Evolutionary conservation across 2,113 vertebrate species (phyloP).

Genomic region (Perca flavescens): DNA sequence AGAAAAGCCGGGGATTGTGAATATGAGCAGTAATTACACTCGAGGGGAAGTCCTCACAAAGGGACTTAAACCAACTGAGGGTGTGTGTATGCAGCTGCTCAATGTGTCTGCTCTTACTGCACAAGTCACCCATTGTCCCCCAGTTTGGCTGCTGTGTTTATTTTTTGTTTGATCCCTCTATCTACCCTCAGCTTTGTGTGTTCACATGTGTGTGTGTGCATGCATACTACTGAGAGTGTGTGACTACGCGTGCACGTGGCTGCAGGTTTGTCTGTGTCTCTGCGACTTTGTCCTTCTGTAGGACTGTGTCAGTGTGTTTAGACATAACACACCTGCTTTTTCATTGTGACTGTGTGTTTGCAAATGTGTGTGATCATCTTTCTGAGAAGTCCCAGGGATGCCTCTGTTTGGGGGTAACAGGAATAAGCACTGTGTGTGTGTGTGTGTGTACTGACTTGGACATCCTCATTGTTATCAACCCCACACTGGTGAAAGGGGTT

Average conservation of each 20-base stretch:
- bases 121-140: conserved; percentile 68
- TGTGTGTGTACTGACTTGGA: conserved; percentile 23
- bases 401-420: conserved; percentile 65
- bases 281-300: conserved; percentile 3
- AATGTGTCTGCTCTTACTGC: conserved; percentile 62
- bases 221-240: conserved; percentile 21
- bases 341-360: conserved; percentile 50
- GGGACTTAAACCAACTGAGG: conserved; percentile 61
- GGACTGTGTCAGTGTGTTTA: conserved; percentile 50
- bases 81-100: conserved; percentile 55
- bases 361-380: conserved; percentile 35
- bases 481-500: conserved; percentile 34
- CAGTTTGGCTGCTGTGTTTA: conserved; percentile 65
- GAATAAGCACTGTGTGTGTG: conserved; percentile 48
- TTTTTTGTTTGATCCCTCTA: conserved; percentile 66
- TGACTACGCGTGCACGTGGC: conserved; percentile 11
- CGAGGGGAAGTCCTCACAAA: conserved; percentile 72
- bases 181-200: conserved; percentile 39
- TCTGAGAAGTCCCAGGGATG: conserved; percentile 68
- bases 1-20: conserved; percentile 54
- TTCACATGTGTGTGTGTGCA: background rate
- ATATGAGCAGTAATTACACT: conserved; percentile 66
- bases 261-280: conserved; percentile 40
- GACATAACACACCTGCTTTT: conserved; percentile 48
- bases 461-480: conserved; percentile 48